Evolutionary conservation across 2,113 vertebrate genomes (phyloP).

Genomic region (Sinocyclocheilus rhinocerous): DNA sequence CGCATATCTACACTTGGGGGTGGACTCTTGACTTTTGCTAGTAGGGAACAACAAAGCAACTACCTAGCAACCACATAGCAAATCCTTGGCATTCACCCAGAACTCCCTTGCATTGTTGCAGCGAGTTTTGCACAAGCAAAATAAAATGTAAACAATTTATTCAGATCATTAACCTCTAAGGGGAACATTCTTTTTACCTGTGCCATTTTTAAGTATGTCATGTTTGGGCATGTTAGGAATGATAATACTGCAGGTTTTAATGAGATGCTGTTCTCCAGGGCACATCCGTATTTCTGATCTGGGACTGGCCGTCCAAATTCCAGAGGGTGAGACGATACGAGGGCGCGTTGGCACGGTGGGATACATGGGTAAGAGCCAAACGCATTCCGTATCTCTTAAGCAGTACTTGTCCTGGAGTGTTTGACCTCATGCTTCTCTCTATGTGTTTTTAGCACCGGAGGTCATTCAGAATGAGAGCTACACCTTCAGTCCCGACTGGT

Average conservation of each 20-base stretch:
- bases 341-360: constrained; percentile 87
- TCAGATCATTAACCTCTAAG: background rate
- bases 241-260: background rate
- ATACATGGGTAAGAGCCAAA: constrained; percentile 81
- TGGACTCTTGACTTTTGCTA: background rate
- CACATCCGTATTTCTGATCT: constrained; percentile 88
- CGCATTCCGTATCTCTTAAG: background rate
- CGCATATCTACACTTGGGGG: background rate
- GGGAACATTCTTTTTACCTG: background rate
- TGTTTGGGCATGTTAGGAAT: background rate
- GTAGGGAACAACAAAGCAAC: background rate
- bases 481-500: constrained; percentile 86
- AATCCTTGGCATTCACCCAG: background rate
- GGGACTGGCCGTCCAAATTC: constrained; percentile 86
- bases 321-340: constrained; percentile 82
- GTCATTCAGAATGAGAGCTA: constrained; percentile 88
- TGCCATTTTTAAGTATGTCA: background rate
- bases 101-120: background rate
- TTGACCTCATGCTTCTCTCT: background rate
- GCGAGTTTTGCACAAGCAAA: background rate
- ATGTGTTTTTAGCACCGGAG: constrained; percentile 75
- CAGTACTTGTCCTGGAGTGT: background rate
- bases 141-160: background rate
- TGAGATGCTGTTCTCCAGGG: constrained; percentile 64
- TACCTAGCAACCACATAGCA: constrained; percentile 6